Conservation (phyloP, 2,888 invertebrate species). For the Andrena hattorfiana region DNA sequence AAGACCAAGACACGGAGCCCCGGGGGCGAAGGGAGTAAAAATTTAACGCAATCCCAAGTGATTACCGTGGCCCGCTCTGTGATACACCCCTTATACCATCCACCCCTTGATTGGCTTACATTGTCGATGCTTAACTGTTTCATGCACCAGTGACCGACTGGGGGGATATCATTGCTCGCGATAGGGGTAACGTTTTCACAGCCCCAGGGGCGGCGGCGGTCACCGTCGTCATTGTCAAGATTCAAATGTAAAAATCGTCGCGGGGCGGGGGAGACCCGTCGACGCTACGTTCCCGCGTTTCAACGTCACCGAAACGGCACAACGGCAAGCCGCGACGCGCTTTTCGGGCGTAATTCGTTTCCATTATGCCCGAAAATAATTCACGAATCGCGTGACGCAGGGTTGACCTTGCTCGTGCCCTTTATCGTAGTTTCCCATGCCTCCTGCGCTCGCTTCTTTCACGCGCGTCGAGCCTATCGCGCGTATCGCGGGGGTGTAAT, state of each 20-base stretch:
- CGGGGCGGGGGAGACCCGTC: conserved; percentile 10
- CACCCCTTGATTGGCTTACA: conserved; percentile 84
- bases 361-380: conserved; percentile 45
- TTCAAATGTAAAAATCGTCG: conserved; percentile 72
- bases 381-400: conserved; percentile 57
- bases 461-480: background rate
- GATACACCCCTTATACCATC: conserved; percentile 76
- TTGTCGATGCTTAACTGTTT: conserved; percentile 85
- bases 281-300: conserved; percentile 26
- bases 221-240: conserved; percentile 69
- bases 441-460: conserved; percentile 1
- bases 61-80: conserved; percentile 80
- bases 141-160: conserved; percentile 84
- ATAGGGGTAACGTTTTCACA: conserved; percentile 84
- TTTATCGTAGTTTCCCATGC: conserved; percentile 37
- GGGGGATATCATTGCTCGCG: conserved; percentile 81
- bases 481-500: conserved; percentile 17
- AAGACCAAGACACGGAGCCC: conserved; percentile 64
- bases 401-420: conserved; percentile 1
- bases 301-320: conserved; percentile 17
- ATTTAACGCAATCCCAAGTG: conserved; percentile 84
- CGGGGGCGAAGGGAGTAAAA: conserved; percentile 73
- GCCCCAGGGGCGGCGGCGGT: conserved; percentile 68
- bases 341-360: conserved; percentile 17
- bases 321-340: conserved; percentile 18